These are phyloP conservation scores for Aspiorhynchus laticeps DNA, from an alignment of 2,113 vertebrate genomes.

Conservation along the genomic window DNA sequence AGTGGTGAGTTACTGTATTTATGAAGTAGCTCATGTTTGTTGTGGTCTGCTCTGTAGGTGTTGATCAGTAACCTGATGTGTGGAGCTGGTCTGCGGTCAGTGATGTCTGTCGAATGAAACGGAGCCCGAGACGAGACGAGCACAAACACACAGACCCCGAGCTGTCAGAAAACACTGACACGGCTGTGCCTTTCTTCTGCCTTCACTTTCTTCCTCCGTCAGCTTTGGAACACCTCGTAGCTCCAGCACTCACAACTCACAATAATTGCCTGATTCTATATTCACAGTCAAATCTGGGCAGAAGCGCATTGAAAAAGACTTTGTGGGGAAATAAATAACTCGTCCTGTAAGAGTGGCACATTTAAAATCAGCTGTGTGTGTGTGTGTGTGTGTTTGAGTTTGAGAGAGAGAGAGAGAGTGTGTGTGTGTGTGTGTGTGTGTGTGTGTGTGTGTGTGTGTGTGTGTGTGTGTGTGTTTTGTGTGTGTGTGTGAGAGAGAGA, in stretches of 20 bases:
- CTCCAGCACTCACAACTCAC: conserved; percentile 48
- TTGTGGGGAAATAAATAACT: conserved; percentile 62
- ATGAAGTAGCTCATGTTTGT: too few species aligned
- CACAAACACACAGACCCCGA: conserved; percentile 59
- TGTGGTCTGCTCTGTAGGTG: too few species aligned
- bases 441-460: conserved; percentile 58
- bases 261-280: conserved; percentile 76
- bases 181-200: conserved; percentile 23
- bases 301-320: conserved; percentile 46
- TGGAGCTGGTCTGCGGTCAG: neutral
- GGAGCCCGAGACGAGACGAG: too few species aligned
- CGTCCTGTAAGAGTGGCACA: conserved; percentile 66
- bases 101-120: neutral
- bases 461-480: conserved; percentile 19
- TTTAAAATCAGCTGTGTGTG: conserved; percentile 80
- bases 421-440: neutral
- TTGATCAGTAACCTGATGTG: too few species aligned
- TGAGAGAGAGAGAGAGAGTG: too few species aligned
- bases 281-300: conserved; percentile 62
- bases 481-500: too few species aligned
- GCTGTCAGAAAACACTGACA: conserved; percentile 68
- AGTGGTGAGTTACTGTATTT: too few species aligned
- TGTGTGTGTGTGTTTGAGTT: neutral
- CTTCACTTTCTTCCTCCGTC: conserved; percentile 40
- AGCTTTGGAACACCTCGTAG: conserved; percentile 47